phyloP scores from a whole-genome alignment of 2,113 vertebrate genomes.

The Pangasianodon hypophthalmus region DNA sequence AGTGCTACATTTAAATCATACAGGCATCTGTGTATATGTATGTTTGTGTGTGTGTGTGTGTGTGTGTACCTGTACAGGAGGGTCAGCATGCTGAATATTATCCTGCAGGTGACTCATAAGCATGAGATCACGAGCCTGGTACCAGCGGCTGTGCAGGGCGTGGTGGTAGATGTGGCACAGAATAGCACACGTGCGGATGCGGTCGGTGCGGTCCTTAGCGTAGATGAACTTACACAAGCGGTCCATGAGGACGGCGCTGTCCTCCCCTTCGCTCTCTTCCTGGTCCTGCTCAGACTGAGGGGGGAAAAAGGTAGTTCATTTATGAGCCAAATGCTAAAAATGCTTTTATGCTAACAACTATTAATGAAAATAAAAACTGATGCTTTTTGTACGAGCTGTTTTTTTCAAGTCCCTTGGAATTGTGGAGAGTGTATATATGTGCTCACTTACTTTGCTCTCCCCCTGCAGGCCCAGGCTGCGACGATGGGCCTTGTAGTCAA shows the following conservation, averaged over 20 bases:
- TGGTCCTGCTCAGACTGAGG: constrained; percentile 86
- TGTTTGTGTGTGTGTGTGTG: not conserved
- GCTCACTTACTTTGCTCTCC: constrained; percentile 79
- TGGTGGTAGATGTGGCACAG: constrained; percentile 94
- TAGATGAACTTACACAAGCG: constrained; percentile 91
- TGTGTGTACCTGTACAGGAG: constrained; percentile 82
- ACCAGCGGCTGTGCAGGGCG: constrained; percentile 90
- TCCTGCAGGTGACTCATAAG: constrained; percentile 93
- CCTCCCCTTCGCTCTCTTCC: constrained; percentile 85
- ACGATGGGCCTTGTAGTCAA: constrained; percentile 89
- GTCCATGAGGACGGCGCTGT: constrained; percentile 87
- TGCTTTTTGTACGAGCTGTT: not conserved
- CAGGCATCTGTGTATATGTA: not conserved
- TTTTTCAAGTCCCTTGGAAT: not conserved
- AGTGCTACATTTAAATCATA: no score
- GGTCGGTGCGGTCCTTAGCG: constrained; percentile 86
- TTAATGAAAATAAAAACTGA: not conserved
- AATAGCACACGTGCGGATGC: constrained; percentile 90
- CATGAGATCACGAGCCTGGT: constrained; percentile 90
- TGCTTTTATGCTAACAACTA: not conserved
- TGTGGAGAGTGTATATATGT: not conserved
- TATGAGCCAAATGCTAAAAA: not conserved
- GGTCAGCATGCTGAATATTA: constrained; percentile 91
- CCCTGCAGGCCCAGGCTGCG: constrained; percentile 81
- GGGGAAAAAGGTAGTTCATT: not conserved